Conservation (phyloP, 2,888 invertebrate species). For the Watsonalla binaria region DNA sequence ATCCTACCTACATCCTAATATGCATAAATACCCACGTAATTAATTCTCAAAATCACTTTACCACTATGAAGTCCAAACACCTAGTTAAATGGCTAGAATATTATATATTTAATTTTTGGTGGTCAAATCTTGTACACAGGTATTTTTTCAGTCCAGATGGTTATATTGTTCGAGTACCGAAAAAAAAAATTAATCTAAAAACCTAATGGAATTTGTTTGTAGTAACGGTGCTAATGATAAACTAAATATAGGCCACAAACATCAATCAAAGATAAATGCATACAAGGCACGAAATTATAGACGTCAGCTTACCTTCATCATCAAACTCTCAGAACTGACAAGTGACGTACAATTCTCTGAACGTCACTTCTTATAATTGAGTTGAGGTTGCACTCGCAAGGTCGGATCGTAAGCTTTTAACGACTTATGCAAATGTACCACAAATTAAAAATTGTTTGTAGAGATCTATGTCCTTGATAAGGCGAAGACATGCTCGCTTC, state of each 20-base stretch:
- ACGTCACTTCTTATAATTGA: slow-evolving; percentile 20
- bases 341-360: slow-evolving; percentile 24
- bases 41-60: no score
- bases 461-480: slow-evolving; percentile 17
- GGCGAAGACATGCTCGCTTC: slow-evolving; percentile 11
- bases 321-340: slow-evolving; percentile 39
- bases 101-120: no score
- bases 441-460: slow-evolving; percentile 6
- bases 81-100: no score
- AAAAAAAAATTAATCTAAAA: background rate
- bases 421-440: slow-evolving; percentile 5
- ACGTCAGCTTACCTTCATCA: slow-evolving; percentile 35
- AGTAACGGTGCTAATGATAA: background rate
- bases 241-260: slow-evolving; percentile 10
- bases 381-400: slow-evolving; percentile 19
- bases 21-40: no score
- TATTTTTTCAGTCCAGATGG: no score
- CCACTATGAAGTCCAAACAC: no score
- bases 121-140: no score
- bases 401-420: slow-evolving; percentile 8
- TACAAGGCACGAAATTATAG: slow-evolving; percentile 18
- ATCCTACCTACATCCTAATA: no score
- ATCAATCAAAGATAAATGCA: slow-evolving; percentile 16
- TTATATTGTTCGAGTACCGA: background rate
- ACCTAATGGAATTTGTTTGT: background rate